Conservation (phyloP, 1,140 invertebrate genomes). For the Sycophila sp. region DNA sequence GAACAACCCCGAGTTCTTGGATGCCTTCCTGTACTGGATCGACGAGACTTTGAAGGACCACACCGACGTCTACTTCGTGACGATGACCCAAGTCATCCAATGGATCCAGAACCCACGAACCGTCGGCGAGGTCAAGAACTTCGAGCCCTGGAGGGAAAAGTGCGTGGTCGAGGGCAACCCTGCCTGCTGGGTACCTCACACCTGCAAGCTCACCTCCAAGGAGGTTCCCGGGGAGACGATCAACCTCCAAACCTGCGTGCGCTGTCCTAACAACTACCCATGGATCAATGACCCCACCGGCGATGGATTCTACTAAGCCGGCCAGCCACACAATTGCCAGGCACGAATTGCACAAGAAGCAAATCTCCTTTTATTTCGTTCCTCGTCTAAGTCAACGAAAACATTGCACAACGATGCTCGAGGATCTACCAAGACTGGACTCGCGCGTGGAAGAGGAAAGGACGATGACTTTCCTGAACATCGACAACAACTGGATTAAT, state of each 20-base stretch:
- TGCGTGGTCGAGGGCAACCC: slow-evolving; percentile 82
- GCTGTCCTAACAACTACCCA: slow-evolving; percentile 94
- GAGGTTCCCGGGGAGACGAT: slow-evolving; percentile 93
- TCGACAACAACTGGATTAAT: too few species aligned
- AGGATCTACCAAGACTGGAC: too few species aligned
- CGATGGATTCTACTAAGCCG: slow-evolving; percentile 85
- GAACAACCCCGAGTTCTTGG: slow-evolving; percentile 92
- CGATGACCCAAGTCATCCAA: slow-evolving; percentile 97
- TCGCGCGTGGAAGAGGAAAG: background rate
- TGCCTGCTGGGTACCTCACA: slow-evolving; percentile 87
- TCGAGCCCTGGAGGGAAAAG: slow-evolving; percentile 95
- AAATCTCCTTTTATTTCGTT: slow-evolving; percentile 35
- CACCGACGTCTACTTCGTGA: slow-evolving; percentile 96
- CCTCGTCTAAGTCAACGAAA: slow-evolving; percentile 53
- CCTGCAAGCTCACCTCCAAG: slow-evolving; percentile 90
- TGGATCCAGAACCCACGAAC: slow-evolving; percentile 95
- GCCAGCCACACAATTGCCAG: background rate
- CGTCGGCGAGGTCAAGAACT: slow-evolving; percentile 85
- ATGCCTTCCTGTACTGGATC: slow-evolving; percentile 94
- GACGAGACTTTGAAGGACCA: slow-evolving; percentile 88
- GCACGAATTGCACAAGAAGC: background rate
- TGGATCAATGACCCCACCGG: slow-evolving; percentile 94
- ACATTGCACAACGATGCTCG: background rate
- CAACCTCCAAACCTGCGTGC: slow-evolving; percentile 90
- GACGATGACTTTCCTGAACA: background rate